Evolutionary conservation across 2,888 invertebrate genomes (phyloP).

Genomic region (Noctua janthina): DNA sequence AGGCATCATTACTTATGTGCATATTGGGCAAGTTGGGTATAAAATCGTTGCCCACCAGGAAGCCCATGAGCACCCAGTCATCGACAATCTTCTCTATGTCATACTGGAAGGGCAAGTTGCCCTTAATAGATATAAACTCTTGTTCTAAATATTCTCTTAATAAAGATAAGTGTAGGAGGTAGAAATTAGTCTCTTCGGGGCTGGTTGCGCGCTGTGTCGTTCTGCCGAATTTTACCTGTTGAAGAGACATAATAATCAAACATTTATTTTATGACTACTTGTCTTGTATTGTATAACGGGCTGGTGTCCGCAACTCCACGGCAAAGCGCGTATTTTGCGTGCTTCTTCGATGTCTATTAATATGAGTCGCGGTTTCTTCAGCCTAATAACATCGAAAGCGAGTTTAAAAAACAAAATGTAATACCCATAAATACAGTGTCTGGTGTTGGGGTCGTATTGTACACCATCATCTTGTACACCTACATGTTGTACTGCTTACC

Average conservation of each 20-base stretch:
- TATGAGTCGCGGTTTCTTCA: too few relatives aligned
- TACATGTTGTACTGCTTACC: slow-evolving; percentile 83
- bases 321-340: too few relatives aligned
- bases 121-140: slow-evolving; percentile 95
- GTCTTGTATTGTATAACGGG: not conserved
- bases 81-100: slow-evolving; percentile 98
- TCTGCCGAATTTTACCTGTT: slow-evolving; percentile 94
- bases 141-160: slow-evolving; percentile 97
- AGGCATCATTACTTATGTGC: slow-evolving; percentile 97
- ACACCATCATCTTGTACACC: not conserved
- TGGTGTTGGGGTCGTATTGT: not conserved
- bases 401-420: not conserved
- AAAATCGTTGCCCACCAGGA: slow-evolving; percentile 99
- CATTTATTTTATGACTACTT: not conserved
- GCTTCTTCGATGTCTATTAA: not conserved
- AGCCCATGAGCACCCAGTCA: slow-evolving; percentile 99
- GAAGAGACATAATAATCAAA: not conserved
- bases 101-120: slow-evolving; percentile 93
- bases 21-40: slow-evolving; percentile 98
- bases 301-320: too few relatives aligned
- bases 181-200: slow-evolving; percentile 98
- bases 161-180: slow-evolving; percentile 97
- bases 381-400: not conserved
- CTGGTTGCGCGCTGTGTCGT: slow-evolving; percentile 92
- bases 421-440: not conserved